These are phyloP conservation scores for Mya arenaria DNA, from an alignment of 1,140 invertebrate species.

Conservation along the genomic window DNA sequence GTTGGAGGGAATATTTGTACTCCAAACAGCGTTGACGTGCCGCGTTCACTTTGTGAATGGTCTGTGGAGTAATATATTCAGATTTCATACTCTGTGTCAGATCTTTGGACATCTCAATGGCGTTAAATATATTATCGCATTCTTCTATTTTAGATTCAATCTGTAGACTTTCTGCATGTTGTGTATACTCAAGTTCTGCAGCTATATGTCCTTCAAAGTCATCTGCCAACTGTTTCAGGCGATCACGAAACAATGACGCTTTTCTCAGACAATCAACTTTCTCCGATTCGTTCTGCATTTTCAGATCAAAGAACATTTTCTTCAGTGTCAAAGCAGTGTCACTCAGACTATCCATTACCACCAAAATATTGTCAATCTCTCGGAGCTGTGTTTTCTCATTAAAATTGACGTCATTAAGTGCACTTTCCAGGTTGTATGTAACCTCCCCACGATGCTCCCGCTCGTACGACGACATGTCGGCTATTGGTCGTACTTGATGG, in stretches of 20 bases:
- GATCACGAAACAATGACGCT: conserved; percentile 30
- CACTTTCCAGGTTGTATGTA: not conserved
- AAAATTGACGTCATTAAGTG: not conserved
- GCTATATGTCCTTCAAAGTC: conserved; percentile 48
- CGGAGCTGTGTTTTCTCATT: conserved; percentile 43
- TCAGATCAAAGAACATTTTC: conserved; percentile 50
- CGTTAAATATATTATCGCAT: conserved; percentile 41
- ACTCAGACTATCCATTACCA: conserved; percentile 39
- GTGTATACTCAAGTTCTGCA: conserved; percentile 30
- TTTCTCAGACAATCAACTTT: conserved; percentile 46
- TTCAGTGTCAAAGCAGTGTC: conserved; percentile 43
- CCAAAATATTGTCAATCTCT: conserved; percentile 51
- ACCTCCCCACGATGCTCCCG: not conserved
- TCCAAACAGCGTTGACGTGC: conserved; percentile 43
- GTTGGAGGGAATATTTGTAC: conserved; percentile 42
- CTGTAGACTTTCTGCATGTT: conserved; percentile 40
- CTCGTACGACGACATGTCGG: not conserved
- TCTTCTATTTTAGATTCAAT: conserved; percentile 49
- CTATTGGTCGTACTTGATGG: conserved; percentile 30
- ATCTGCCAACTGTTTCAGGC: conserved; percentile 49
- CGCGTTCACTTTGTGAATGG: conserved; percentile 44
- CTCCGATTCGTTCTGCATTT: conserved; percentile 42
- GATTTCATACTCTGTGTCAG: conserved; percentile 35
- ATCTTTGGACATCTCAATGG: conserved; percentile 54
- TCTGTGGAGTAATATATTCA: conserved; percentile 45